Base-by-base conservation (phyloP, 2,113 vertebrate species). In the Hydrolagus affinis region DNA sequence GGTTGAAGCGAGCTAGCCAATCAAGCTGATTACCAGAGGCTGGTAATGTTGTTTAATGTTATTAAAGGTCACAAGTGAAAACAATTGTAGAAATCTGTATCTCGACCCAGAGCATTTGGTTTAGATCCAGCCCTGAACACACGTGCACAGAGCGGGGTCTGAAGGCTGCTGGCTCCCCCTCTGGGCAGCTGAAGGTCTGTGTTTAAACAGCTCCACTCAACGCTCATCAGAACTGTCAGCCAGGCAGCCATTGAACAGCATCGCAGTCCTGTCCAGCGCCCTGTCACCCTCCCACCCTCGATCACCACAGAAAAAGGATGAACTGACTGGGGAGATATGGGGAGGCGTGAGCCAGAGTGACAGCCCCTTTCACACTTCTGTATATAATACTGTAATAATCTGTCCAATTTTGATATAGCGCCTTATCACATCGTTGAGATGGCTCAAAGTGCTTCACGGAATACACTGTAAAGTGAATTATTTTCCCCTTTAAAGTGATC, bases 281-380 rank as follows among this genome's bases (percentile, higher is more conserved):
- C 17, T 68, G 78, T 17, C 66, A 44, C 60, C 62, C 62, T 83
- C 59, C 77, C 77, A 83, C 64, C 64, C 32, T 28, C 78, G 66
- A 83, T 30, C 76, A 30, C 78, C 78, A 83, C 60, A 83, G 60
- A 83, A 25, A 60, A 83, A 83, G 62, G 17, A 28, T 83, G 78
- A 66, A 62, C 25, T 83, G 60, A 83, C 8, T 25, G 21, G 78
- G 78, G 66, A 83, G 60, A 60, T 62, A 83, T 83, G 78, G 66
- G 66, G 66, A 64, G 32, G 14, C 66, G 2, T 44, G 6, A 44
- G 44, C 44, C 44, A 44, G 44, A 44, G 44, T 44, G 44, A 44
- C 44, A 6, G 44, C 44, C 44, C 44, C 44, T 44, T 44, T 44
- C 44, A 44, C 44, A 44, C 44, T 44, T 1, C 44, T 44, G 44